Evolutionary conservation across 1,140 invertebrate genomes (phyloP), one percentile per base, ranked within the genome.

Genomic region (Lethrus apterus): DNA sequence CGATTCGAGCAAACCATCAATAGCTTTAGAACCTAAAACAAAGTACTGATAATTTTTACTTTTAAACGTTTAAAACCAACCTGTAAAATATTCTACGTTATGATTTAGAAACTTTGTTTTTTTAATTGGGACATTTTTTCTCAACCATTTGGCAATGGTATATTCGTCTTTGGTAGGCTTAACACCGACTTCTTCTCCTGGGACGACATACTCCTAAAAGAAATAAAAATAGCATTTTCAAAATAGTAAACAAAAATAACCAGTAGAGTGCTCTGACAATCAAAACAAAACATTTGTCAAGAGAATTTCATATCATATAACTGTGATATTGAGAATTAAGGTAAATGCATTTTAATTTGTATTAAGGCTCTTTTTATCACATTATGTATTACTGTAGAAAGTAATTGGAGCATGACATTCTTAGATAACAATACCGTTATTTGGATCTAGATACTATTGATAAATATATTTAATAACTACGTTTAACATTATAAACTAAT

Each of bases 81-180:
- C 91, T 55, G 90, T 91, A 57, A 98, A 98, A 71, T 97, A 96
- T 67, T 95, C 87, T 0, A 98, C 94, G 71, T 93, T 87, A 67
- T 98, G 93, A 58, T 89, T 89, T 32, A 93, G 74, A 63, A 97
- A 93, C 70, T 93, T 97, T 0, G 92, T 95, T 64, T 92, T 92
- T 69, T 96, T 96, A 4, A 81, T 86, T 10, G 89, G 91, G 10
- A 93, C 83, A 71, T 95, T 93, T 50, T 87, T 86, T 35, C 88
- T 83, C 32, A 99, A 70, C 85, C 90, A 97, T 68, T 93, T 94
- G 0, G 92, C 93, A 15, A 98, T 77, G 0, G 80, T 77, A 70
- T 93, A 94, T 67, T 98, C 91, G 34, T 93, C 85, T 70, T 95
- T 96, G 1, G 83, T 78, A 1, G 89, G 84, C 66, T 90, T 88